Percentiles rank a stretch among this genome's conserved stretches.
These are phyloP conservation scores for Patella vulgata DNA, from an alignment of 1,140 invertebrate species.

Conservation along the genomic window DNA sequence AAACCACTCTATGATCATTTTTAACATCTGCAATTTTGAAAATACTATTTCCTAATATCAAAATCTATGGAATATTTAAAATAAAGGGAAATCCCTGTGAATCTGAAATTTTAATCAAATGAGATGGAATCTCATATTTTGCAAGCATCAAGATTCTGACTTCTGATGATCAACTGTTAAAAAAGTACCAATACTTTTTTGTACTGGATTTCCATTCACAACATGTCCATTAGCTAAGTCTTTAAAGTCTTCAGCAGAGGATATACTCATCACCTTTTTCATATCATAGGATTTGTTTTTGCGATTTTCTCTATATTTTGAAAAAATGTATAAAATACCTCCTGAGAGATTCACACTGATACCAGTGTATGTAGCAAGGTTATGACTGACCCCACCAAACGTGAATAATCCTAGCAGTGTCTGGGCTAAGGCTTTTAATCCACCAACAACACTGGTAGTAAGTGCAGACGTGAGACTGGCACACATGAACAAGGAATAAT, in stretches of 20 bases:
- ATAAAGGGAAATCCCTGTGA: no score
- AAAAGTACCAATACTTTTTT: no score
- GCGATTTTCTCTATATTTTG: constrained; percentile 60
- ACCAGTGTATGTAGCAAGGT: constrained; percentile 59
- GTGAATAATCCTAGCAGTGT: constrained; percentile 69
- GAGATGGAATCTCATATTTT: no score
- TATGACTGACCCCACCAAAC: constrained; percentile 67
- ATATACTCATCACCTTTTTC: constrained; percentile 49
- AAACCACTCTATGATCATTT: no score
- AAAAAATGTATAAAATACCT: constrained; percentile 66
- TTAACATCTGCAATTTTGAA: no score
- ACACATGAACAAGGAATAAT: constrained; percentile 70
- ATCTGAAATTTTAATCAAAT: no score
- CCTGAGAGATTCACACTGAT: constrained; percentile 66
- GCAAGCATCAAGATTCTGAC: no score
- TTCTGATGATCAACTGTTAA: no score
- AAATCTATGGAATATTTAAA: no score
- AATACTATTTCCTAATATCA: no score
- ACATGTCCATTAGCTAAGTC: constrained; percentile 5
- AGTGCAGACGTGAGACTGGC: constrained; percentile 69
- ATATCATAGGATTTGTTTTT: constrained; percentile 24
- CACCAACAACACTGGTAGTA: constrained; percentile 69
- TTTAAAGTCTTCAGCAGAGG: constrained; percentile 40
- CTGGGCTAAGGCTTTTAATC: constrained; percentile 68
- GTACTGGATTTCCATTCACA: not conserved